Evolutionary conservation across 2,113 vertebrate species (phyloP), one percentile per base, ranked within the genome.

Genomic region (Cephalopterus ornatus): DNA sequence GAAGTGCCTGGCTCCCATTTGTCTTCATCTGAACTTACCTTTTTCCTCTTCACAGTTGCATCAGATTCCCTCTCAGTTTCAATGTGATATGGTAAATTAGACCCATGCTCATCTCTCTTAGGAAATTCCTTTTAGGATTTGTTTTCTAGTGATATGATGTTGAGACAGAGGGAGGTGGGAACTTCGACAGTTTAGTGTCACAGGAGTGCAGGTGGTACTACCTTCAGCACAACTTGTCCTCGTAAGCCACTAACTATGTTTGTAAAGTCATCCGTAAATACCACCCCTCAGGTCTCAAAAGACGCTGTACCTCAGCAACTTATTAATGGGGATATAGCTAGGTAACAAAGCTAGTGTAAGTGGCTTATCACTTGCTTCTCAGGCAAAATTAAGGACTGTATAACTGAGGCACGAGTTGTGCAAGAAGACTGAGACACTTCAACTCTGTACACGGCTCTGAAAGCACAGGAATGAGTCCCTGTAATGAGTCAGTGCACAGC

Each of bases 1-100:
- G 52, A 88, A 81, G 50, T 39, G 17, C 52, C 74, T 59, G 52
- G 50, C 55, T 93, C 37, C 75, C 23, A 39, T 88, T 94, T 88
- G 73, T 84, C 59, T 94, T 77, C 63, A 71, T 92, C 28, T 86
- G 50, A 80, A 86, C 59, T 33, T 94, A 46, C 21, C 52, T 93
- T 76, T 86, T 74, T 74, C 18, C 26, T 85, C 39, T 62, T 76
- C 49, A 44, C 8, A 35, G 39, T 65, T 91, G 12, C 20, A 85
- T 61, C 46, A 33, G 17, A 35, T 49, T 77, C n/a, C 49, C 8
- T 73, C 50, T 74, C 42, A 46, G 17, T 35, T 39, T 81, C 53
- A 7, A 67, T 77, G 47, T 84, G 68, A 67, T 92, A 50, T 17
- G 14, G 24, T 35, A 63, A 63, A 81, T 50, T n/a, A 47, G 46